These are phyloP conservation scores for Bothrops alternatus DNA, from an alignment of 2,797 vertebrate genomes.

Conservation along the genomic window DNA sequence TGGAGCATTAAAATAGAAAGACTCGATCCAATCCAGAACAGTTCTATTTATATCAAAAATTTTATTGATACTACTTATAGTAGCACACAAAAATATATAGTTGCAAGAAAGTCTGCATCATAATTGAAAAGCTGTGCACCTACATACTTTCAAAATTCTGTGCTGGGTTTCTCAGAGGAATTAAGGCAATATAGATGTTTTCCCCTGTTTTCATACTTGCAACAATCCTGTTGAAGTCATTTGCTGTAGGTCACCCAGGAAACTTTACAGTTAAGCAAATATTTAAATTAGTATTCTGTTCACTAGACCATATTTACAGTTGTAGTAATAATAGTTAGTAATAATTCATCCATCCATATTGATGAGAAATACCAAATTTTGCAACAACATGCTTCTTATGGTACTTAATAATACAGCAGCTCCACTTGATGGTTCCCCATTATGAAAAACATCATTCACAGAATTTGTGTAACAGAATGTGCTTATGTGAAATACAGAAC, in stretches of 20 bases:
- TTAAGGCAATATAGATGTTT: background rate
- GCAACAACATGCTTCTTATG: background rate
- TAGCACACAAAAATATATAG: background rate
- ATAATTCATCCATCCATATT: background rate
- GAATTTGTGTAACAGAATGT: background rate
- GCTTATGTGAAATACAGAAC: background rate
- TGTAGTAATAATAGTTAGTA: background rate
- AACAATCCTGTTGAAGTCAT: background rate
- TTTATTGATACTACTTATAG: background rate
- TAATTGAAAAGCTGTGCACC: background rate
- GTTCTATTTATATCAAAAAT: background rate
- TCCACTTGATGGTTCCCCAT: background rate
- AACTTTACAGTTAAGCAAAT: background rate
- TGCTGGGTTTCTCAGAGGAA: background rate
- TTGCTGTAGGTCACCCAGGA: background rate
- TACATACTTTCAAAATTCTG: background rate
- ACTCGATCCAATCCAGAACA: background rate
- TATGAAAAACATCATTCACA: background rate
- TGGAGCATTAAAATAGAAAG: background rate
- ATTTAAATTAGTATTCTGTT: background rate
- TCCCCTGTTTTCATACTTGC: background rate
- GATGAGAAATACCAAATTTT: background rate
- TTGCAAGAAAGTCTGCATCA: background rate
- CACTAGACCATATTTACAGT: background rate
- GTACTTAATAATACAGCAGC: background rate